phyloP scores from a whole-genome alignment of 2,113 vertebrate species.

The Orientallactaga bullata region DNA sequence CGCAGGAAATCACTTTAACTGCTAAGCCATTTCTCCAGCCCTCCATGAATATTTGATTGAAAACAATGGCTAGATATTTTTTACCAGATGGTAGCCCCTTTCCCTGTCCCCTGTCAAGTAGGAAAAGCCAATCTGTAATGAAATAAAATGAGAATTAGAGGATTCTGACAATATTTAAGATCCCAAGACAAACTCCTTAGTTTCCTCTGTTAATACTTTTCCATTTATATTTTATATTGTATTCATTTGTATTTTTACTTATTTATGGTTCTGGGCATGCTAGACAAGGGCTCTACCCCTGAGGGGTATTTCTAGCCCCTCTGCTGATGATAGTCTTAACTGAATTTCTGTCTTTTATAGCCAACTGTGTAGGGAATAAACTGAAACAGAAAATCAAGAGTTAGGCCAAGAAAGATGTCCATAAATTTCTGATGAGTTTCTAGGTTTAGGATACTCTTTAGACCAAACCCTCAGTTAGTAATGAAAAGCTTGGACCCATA shows the following conservation, averaged over 20 bases:
- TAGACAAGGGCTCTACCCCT: neutral
- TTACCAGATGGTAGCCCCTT: neutral
- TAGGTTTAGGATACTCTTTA: conserved; percentile 4
- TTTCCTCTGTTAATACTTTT: neutral
- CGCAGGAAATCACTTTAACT: no score
- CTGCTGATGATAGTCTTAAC: neutral
- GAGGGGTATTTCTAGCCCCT: neutral
- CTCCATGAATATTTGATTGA: no score
- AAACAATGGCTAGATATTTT: no score
- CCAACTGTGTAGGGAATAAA: neutral
- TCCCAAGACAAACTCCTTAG: neutral
- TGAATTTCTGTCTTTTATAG: neutral
- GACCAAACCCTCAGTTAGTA: neutral
- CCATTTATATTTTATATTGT: neutral
- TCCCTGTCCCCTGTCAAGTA: neutral
- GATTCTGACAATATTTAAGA: neutral
- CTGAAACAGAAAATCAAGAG: neutral
- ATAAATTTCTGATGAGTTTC: neutral
- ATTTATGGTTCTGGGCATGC: no score
- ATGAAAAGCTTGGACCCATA: neutral
- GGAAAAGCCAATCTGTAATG: neutral
- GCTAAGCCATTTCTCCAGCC: no score
- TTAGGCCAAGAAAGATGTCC: neutral
- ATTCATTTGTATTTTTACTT: neutral
- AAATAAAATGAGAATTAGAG: conserved; percentile 19